Evolutionary conservation across 2,888 invertebrate species (phyloP), one percentile per base, ranked within the genome.

Genomic region (Dioctria linearis): DNA sequence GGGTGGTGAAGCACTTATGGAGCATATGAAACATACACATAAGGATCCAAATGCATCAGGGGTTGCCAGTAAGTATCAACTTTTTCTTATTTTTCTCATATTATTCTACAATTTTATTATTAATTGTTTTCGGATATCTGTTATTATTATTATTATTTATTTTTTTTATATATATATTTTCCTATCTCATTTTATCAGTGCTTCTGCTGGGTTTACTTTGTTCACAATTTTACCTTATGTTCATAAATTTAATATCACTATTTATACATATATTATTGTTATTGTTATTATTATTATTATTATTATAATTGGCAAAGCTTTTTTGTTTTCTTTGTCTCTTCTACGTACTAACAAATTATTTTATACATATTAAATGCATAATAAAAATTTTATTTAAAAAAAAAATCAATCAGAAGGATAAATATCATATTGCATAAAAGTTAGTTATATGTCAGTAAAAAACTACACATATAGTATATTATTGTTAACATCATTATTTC

Each of bases 11-110:
- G 95, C 96, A 80, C 93, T 97, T 82, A 96, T 97, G 92, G 97
- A 97, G 90, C 97, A 97, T 90, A 97, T 97, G 97, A 97, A 97
- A 90, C 95, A 95, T 88, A 95, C 95, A 79, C 97, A 97, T 90
- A 97, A 97, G 92, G 97, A 97, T 87, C 96, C 96, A 57, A 95
- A 83, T 73, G 82, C 84, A 43, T 82, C 85, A 3, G 83, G 84
- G 39, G 83, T 84, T 66, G 82, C 82, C 61, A 84, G 85, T 85
- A 84, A 84, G 84, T 84, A 84, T 83, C 80, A 49, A 79, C 25
- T 71, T 42, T 9, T 51, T 61, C 5, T 42, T 76, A 39, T 37
- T 79, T 69, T 69, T 67, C 43, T 39, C 25, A 9, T 66, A 5
- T 39, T 71, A 11, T 39, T 46, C 46, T 9, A 5, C 54, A 54